These are phyloP conservation scores for Aleiodes leptofemur DNA, from an alignment of 2,888 invertebrate genomes.

Conservation along the genomic window DNA sequence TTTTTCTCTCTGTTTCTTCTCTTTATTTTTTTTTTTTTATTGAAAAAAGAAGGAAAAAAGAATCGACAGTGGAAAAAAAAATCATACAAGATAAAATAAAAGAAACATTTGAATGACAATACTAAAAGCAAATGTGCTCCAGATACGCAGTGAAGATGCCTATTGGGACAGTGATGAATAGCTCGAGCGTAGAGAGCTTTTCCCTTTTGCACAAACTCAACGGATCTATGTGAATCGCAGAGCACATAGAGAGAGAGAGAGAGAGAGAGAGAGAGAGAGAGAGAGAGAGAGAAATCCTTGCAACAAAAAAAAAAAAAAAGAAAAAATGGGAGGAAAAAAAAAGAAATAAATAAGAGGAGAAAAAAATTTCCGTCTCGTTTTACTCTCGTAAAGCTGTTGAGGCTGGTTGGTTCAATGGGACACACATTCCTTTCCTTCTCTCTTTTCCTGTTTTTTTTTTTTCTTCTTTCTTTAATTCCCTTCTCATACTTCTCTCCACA, in stretches of 20 bases:
- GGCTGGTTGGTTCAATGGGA: constrained; percentile 19
- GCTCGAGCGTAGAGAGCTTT: constrained; percentile 11
- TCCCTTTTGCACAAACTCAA: neutral
- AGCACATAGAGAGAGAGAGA: too few relatives aligned
- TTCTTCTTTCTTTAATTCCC: too few relatives aligned
- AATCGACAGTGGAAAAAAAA: neutral
- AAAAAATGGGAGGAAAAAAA: neutral
- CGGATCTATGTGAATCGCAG: neutral
- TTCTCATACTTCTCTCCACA: neutral
- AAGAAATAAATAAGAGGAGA: too few relatives aligned
- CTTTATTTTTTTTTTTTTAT: neutral
- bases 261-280: too few relatives aligned
- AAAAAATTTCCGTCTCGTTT: constrained; percentile 31
- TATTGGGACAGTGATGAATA: constrained; percentile 40
- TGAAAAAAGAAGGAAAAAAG: neutral
- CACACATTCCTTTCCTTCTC: neutral
- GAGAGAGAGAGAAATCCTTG: too few relatives aligned
- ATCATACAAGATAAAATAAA: constrained; percentile 10
- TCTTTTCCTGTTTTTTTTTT: neutral
- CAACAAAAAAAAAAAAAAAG: neutral
- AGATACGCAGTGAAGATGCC: constrained; percentile 29
- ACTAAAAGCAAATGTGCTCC: constrained; percentile 37
- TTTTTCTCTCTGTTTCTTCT: constrained; percentile 7
- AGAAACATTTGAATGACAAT: constrained; percentile 29
- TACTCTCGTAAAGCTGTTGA: constrained; percentile 29